Evolutionary conservation across 53 echinoderm and acorn worm species (phyloP).

Genomic region (Luidia sarsii): DNA sequence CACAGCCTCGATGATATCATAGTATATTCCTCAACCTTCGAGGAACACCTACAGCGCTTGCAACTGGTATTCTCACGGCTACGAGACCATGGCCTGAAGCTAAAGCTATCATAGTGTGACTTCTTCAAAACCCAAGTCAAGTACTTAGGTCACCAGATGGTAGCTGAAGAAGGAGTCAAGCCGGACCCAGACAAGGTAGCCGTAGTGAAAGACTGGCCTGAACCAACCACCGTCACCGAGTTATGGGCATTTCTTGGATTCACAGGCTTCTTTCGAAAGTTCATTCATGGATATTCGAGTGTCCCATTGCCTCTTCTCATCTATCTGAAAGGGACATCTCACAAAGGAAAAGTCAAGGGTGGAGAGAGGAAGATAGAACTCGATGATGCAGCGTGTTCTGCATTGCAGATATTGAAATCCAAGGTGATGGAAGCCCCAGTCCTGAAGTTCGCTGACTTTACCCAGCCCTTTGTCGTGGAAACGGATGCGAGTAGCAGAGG

Average conservation of each 20-base stretch:
- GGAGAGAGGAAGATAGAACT: neutral
- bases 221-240: slow-evolving; percentile 46
- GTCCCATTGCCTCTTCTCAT: slow-evolving; percentile 42
- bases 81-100: slow-evolving; percentile 42
- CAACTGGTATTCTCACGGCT: slow-evolving; percentile 6
- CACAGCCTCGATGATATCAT: no score
- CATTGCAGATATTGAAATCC: slow-evolving; percentile 33
- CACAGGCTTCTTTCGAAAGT: slow-evolving; percentile 61
- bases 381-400: neutral
- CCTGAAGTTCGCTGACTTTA: slow-evolving; percentile 51
- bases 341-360: neutral
- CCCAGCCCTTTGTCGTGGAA: slow-evolving; percentile 31
- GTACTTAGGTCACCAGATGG: slow-evolving; percentile 59
- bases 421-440: no score
- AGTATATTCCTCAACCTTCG: no score
- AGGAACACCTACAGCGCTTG: neutral
- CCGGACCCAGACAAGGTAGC: slow-evolving; percentile 53
- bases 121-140: slow-evolving; percentile 31
- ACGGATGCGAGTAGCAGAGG: no score
- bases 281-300: slow-evolving; percentile 36
- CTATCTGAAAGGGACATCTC: no score
- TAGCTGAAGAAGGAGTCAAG: slow-evolving; percentile 31
- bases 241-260: no score
- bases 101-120: slow-evolving; percentile 51
- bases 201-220: slow-evolving; percentile 49